Evolutionary conservation across 2,888 invertebrate genomes (phyloP).

Genomic region (Netelia melanura): DNA sequence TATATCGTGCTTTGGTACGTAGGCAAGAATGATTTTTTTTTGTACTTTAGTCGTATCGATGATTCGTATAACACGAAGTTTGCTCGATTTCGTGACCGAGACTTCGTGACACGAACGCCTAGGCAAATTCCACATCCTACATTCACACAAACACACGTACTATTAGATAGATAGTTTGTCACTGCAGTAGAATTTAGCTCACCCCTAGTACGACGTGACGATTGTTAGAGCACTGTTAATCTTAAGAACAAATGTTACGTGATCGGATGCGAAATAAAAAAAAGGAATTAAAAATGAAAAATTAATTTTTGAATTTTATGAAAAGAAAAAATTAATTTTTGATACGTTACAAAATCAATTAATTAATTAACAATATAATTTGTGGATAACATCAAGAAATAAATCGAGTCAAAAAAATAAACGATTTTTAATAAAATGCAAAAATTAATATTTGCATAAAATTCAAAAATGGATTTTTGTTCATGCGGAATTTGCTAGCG

Average conservation of each 20-base stretch:
- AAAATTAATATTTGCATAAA: background rate
- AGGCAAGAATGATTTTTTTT: slow-evolving; percentile 16
- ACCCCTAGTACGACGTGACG: slow-evolving; percentile 1
- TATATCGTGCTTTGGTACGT: slow-evolving; percentile 21
- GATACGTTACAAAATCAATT: background rate
- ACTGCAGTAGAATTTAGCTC: slow-evolving; percentile 1
- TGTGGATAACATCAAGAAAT: background rate
- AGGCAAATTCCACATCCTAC: background rate
- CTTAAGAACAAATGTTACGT: no score
- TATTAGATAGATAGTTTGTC: slow-evolving; percentile 3
- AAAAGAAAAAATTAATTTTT: no score
- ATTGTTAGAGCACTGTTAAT: background rate
- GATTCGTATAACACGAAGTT: background rate
- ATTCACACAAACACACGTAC: background rate
- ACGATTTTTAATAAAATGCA: slow-evolving; percentile 15
- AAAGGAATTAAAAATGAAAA: no score
- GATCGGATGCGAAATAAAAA: no score
- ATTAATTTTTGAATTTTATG: no score
- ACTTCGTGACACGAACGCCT: background rate
- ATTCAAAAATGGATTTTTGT: no score
- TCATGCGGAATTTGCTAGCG: no score
- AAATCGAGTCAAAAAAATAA: background rate
- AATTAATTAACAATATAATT: no score
- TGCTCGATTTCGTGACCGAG: slow-evolving; percentile 26
- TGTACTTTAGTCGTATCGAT: background rate